These are phyloP conservation scores for Cyclopterus lumpus DNA, from an alignment of 2,797 vertebrate genomes.

Conservation along the genomic window DNA sequence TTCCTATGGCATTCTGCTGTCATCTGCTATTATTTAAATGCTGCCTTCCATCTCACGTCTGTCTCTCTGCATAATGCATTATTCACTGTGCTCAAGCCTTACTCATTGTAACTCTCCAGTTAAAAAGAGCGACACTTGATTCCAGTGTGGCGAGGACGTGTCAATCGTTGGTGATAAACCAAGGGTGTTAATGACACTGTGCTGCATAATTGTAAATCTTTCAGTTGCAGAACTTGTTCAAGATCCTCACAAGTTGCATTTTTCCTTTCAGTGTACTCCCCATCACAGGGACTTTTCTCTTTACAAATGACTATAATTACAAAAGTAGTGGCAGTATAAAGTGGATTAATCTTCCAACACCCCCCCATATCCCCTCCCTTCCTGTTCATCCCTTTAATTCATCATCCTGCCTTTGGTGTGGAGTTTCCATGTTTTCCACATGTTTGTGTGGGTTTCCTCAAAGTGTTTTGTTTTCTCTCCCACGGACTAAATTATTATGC, in stretches of 20 bases:
- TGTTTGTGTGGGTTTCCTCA: background rate
- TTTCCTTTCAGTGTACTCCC: background rate
- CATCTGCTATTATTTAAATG: conserved; percentile 14
- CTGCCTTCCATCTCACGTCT: background rate
- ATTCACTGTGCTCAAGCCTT: conserved; percentile 13
- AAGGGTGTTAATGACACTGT: background rate
- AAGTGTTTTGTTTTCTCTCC: background rate
- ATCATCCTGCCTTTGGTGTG: background rate
- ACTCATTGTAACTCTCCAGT: background rate
- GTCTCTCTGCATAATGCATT: conserved; percentile 8
- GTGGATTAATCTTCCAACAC: background rate
- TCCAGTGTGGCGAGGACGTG: background rate
- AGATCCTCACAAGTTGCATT: background rate
- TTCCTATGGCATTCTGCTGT: background rate
- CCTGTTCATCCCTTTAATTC: background rate
- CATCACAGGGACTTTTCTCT: background rate
- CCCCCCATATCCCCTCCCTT: background rate
- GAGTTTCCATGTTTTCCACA: background rate
- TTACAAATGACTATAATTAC: background rate
- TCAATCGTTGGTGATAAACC: background rate
- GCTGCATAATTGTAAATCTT: background rate
- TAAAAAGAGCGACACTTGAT: background rate
- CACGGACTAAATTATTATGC: background rate
- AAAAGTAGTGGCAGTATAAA: background rate
- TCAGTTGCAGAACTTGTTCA: background rate